These are phyloP conservation scores for Plectropomus leopardus DNA, from an alignment of 2,113 vertebrate species.

Conservation along the genomic window DNA sequence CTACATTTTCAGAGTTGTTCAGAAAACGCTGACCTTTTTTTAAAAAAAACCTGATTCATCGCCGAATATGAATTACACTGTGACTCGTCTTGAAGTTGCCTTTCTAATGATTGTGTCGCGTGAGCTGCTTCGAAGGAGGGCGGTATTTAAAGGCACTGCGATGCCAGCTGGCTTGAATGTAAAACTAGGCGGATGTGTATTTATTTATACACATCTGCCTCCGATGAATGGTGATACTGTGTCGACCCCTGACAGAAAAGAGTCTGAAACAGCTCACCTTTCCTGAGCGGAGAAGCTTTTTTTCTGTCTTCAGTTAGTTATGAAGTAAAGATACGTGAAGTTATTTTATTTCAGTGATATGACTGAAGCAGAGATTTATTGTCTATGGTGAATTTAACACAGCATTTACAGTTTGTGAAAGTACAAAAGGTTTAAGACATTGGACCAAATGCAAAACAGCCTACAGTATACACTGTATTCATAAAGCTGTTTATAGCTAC, in stretches of 20 bases:
- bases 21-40: slow-evolving; percentile 41
- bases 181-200: slow-evolving; percentile 58
- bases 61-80: slow-evolving; percentile 72
- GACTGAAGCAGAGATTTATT: slow-evolving; percentile 38
- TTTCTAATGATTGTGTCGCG: slow-evolving; percentile 69
- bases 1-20: slow-evolving; percentile 53
- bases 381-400: background rate
- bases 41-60: slow-evolving; percentile 34
- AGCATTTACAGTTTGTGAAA: slow-evolving; percentile 39
- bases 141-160: slow-evolving; percentile 33
- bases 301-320: slow-evolving; percentile 14
- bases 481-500: slow-evolving; percentile 15
- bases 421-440: slow-evolving; percentile 33
- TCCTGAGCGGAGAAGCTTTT: slow-evolving; percentile 14
- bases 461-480: background rate
- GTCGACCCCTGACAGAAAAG: slow-evolving; percentile 16
- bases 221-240: slow-evolving; percentile 25
- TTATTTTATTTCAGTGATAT: slow-evolving; percentile 37
- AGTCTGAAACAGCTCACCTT: slow-evolving; percentile 7
- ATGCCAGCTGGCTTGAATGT: slow-evolving; percentile 75
- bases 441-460: slow-evolving; percentile 34
- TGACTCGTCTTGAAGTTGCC: slow-evolving; percentile 79
- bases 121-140: slow-evolving; percentile 50
- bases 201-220: slow-evolving; percentile 40
- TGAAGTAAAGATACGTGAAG: background rate